These are phyloP conservation scores for Cynodonichthys magdalenae DNA, from an alignment of 2,797 vertebrate genomes.

Conservation along the genomic window DNA sequence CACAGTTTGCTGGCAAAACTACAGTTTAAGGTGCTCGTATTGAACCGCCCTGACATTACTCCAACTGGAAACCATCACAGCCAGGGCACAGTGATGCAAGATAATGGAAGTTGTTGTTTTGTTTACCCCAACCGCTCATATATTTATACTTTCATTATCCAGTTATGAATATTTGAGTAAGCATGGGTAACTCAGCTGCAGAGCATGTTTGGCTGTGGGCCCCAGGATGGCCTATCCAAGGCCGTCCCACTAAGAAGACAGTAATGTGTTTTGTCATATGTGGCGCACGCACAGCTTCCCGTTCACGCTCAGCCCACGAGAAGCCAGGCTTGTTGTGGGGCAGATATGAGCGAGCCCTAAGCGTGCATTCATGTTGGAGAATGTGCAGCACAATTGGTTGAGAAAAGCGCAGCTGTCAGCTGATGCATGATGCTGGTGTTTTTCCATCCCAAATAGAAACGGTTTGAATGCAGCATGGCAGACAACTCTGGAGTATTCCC, in stretches of 20 bases:
- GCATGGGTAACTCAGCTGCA: constrained; percentile 75
- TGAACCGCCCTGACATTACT: constrained; percentile 42
- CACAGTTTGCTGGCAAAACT: constrained; percentile 36
- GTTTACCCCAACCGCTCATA: constrained; percentile 60
- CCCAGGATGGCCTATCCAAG: constrained; percentile 77
- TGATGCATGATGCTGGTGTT: constrained; percentile 75
- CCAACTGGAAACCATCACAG: constrained; percentile 50
- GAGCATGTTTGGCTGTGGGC: constrained; percentile 73
- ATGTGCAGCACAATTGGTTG: constrained; percentile 70
- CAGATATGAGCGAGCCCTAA: constrained; percentile 76
- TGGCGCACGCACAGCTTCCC: constrained; percentile 79
- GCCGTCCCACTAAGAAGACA: constrained; percentile 73
- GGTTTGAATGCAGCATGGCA: constrained; percentile 22
- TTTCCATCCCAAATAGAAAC: constrained; percentile 63
- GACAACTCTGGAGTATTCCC: constrained; percentile 21
- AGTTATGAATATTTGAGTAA: constrained; percentile 82
- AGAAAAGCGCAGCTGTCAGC: constrained; percentile 81
- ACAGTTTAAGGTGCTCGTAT: background rate
- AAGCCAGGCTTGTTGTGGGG: constrained; percentile 83
- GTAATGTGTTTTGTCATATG: constrained; percentile 84
- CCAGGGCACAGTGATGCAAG: constrained; percentile 41
- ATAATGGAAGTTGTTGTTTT: constrained; percentile 54
- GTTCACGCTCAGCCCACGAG: constrained; percentile 73
- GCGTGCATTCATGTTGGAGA: constrained; percentile 61
- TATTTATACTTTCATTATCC: constrained; percentile 78